Conservation (phyloP, 2,888 invertebrate species). For the Drosophila silvestris region DNA sequence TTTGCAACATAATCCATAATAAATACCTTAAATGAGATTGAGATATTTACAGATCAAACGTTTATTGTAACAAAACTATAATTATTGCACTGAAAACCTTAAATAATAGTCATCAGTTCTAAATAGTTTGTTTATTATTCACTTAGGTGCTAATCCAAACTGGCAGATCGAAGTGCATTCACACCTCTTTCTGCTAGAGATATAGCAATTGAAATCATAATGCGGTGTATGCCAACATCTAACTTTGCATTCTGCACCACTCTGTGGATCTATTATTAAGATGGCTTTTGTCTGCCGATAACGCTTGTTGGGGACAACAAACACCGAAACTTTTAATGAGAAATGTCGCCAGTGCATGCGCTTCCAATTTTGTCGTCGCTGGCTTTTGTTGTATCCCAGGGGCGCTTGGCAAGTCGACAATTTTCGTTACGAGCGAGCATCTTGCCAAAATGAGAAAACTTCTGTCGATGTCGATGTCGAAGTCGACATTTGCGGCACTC, state of each 20-base stretch:
- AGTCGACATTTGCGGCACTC: slow-evolving; percentile 31
- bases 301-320: slow-evolving; percentile 61
- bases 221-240: slow-evolving; percentile 5
- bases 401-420: slow-evolving; percentile 72
- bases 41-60: background rate
- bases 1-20: background rate
- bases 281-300: slow-evolving; percentile 78
- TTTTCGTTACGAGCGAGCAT: slow-evolving; percentile 78
- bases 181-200: slow-evolving; percentile 30
- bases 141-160: background rate
- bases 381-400: slow-evolving; percentile 52
- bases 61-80: background rate
- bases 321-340: slow-evolving; percentile 75
- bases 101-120: background rate
- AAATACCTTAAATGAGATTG: background rate
- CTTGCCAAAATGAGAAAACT: slow-evolving; percentile 80
- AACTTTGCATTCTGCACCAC: slow-evolving; percentile 30
- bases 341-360: slow-evolving; percentile 69
- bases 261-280: slow-evolving; percentile 57
- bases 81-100: background rate
- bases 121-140: background rate
- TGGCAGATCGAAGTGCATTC: slow-evolving; percentile 32
- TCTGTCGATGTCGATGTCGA: slow-evolving; percentile 64
- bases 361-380: slow-evolving; percentile 50
- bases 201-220: slow-evolving; percentile 9